These are phyloP conservation scores for Styela clava DNA, from an alignment of 23 tunicate species.

Conservation along the genomic window DNA sequence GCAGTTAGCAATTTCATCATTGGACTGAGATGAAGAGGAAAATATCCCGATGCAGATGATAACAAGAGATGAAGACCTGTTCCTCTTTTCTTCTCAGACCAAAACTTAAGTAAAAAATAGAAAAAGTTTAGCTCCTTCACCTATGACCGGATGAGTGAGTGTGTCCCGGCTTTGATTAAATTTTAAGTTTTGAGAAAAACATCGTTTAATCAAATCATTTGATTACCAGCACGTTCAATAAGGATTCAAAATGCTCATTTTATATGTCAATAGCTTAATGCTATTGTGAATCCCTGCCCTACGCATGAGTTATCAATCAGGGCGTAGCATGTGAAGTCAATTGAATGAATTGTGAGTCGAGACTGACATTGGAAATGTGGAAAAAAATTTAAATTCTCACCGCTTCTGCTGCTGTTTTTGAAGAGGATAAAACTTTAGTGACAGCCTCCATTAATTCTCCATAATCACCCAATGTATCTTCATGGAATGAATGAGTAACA, in stretches of 20 bases:
- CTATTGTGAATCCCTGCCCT: too few relatives aligned
- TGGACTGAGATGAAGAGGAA: conserved; percentile 59
- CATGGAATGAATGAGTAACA: conserved; percentile 79
- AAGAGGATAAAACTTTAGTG: conserved; percentile 9
- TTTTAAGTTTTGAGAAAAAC: too few relatives aligned
- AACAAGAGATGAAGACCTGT: conserved; percentile 42
- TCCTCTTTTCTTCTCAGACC: conserved; percentile 31
- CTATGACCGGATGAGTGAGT: too few relatives aligned
- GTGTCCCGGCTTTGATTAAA: too few relatives aligned
- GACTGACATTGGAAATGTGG: too few relatives aligned
- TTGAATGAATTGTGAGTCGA: too few relatives aligned
- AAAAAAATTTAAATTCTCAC: conserved; percentile 1
- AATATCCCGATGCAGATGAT: conserved; percentile 64
- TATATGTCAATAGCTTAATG: too few relatives aligned
- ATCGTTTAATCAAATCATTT: too few relatives aligned
- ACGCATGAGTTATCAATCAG: too few relatives aligned
- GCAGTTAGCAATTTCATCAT: conserved; percentile 56
- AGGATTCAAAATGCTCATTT: too few relatives aligned
- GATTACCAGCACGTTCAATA: too few relatives aligned
- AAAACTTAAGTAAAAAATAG: neutral
- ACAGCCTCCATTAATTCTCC: conserved; percentile 51
- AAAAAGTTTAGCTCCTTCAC: neutral
- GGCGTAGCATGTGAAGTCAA: too few relatives aligned
- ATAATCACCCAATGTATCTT: conserved; percentile 84
- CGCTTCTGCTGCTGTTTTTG: conserved; percentile 7